phyloP scores from a whole-genome alignment of 2,113 vertebrate species.

The Oreochromis spilurus region DNA sequence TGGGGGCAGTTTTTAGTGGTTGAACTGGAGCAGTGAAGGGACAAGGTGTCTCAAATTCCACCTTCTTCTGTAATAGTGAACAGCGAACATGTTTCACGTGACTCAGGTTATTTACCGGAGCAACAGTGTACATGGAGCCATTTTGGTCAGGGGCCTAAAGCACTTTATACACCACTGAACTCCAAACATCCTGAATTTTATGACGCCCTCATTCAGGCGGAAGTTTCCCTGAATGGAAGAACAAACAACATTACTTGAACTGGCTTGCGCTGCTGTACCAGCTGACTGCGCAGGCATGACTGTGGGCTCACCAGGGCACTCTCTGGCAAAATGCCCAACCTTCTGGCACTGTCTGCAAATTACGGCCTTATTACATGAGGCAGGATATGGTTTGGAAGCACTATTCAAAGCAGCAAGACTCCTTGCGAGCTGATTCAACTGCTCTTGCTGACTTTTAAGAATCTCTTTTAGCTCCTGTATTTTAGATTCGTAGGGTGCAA shows the following conservation, averaged over 20 bases:
- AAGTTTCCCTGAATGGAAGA: not conserved
- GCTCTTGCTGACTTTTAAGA: not conserved
- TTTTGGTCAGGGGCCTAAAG: not conserved
- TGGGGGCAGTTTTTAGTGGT: not conserved
- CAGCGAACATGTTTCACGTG: not conserved
- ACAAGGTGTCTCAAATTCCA: not conserved
- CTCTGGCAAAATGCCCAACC: not conserved
- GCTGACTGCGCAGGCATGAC: not conserved
- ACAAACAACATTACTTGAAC: not conserved
- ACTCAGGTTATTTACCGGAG: not conserved
- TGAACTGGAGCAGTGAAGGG: not conserved
- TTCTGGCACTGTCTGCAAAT: not conserved
- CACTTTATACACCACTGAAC: not conserved
- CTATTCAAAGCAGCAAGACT: not conserved
- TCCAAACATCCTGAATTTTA: not conserved
- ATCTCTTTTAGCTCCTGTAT: not conserved
- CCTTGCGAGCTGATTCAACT: not conserved
- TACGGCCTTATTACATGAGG: not conserved
- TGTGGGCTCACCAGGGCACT: not conserved
- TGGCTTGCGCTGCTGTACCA: not conserved
- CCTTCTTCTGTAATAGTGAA: not conserved
- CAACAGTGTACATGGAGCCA: not conserved
- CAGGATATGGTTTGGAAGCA: not conserved
- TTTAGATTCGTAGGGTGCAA: not conserved
- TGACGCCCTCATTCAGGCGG: rapidly evolving